These are phyloP conservation scores for Caenorhabditis auriculariae DNA, from an alignment of 2,888 invertebrate species.

Conservation along the genomic window DNA sequence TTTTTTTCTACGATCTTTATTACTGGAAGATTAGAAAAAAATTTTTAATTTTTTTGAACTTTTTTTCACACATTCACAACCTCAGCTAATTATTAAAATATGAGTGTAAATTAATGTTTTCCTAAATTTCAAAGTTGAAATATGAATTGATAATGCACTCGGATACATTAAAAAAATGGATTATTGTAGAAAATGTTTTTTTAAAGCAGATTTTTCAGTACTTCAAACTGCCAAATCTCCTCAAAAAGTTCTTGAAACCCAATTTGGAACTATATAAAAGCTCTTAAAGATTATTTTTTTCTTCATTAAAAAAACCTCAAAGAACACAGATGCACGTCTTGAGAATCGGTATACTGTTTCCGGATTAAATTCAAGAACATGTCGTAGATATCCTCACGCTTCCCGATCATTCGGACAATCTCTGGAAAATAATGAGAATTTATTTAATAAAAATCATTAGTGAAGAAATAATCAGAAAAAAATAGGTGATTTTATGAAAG, in stretches of 20 bases:
- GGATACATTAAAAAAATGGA: too few species aligned
- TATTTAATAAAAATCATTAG: too few species aligned
- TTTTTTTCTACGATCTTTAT: background rate
- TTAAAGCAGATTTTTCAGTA: too few species aligned
- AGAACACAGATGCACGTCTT: background rate
- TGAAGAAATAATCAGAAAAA: too few species aligned
- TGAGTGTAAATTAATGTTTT: background rate
- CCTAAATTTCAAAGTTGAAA: background rate
- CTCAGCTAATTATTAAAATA: background rate
- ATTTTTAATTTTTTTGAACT: conserved; percentile 1
- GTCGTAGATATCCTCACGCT: background rate
- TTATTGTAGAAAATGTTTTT: too few species aligned
- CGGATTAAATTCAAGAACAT: background rate
- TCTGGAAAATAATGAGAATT: too few species aligned
- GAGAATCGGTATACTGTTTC: background rate
- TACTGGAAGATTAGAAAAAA: background rate
- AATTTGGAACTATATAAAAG: too few species aligned
- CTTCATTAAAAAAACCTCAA: background rate
- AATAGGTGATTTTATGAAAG: too few species aligned
- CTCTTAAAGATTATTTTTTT: too few species aligned
- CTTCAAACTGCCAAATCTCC: too few species aligned
- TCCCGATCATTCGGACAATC: background rate
- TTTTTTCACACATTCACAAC: background rate
- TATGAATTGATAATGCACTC: too few species aligned
- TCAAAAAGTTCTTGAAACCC: too few species aligned